Conservation (phyloP, 2,888 invertebrate species). For the Rhingia rostrata region DNA sequence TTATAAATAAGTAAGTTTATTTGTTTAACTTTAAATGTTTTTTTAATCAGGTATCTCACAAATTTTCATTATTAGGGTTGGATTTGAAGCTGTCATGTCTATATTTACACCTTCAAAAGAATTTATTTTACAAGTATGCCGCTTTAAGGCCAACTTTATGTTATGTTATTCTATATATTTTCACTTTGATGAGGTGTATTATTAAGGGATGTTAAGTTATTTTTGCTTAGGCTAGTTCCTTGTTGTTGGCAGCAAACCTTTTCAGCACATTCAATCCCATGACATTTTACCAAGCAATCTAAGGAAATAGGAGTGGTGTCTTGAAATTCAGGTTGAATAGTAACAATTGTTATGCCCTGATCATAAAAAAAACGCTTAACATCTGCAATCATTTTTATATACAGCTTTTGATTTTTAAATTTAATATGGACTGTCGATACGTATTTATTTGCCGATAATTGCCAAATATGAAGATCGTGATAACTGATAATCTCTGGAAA, state of each 20-base stretch:
- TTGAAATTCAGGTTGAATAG: slow-evolving; percentile 93
- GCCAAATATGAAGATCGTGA: slow-evolving; percentile 96
- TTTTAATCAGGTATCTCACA: too few relatives aligned
- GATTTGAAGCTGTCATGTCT: too few relatives aligned
- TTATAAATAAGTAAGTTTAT: too few relatives aligned
- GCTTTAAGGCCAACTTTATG: not conserved
- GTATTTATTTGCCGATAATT: slow-evolving; percentile 89
- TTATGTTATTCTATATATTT: not conserved
- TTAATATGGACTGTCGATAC: slow-evolving; percentile 94
- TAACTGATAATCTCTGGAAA: slow-evolving; percentile 90
- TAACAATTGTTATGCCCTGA: slow-evolving; percentile 92
- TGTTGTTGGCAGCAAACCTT: slow-evolving; percentile 81
- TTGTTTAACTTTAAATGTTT: too few relatives aligned
- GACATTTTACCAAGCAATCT: slow-evolving; percentile 80
- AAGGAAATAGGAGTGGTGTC: slow-evolving; percentile 77
- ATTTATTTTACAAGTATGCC: not conserved
- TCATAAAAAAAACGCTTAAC: slow-evolving; percentile 90
- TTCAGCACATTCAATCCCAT: slow-evolving; percentile 79
- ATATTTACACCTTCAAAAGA: not conserved
- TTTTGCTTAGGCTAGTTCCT: slow-evolving; percentile 76
- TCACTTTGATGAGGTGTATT: not conserved
- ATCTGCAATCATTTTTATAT: slow-evolving; percentile 85
- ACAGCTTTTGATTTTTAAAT: slow-evolving; percentile 87
- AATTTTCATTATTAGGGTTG: too few relatives aligned
- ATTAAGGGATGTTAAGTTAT: not conserved